phyloP scores from a whole-genome alignment of 1,140 invertebrate genomes.

The Tyrophagus putrescentiae region DNA sequence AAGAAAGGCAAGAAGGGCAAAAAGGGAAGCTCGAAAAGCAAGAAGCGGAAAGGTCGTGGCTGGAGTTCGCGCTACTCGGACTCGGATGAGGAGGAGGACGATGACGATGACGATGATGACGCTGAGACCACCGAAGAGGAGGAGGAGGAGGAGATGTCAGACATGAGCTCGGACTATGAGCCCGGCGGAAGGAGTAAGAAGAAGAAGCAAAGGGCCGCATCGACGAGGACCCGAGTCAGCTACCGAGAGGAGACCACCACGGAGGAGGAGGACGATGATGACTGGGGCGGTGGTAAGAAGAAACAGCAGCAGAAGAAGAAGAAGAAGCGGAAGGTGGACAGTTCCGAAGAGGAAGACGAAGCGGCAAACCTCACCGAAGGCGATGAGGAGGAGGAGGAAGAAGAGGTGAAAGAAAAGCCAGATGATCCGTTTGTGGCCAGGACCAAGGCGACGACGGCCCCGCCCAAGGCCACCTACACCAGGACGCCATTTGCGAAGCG shows the following conservation, averaged over 20 bases:
- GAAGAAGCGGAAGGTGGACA: conserved; percentile 28
- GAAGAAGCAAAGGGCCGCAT: conserved; percentile 2
- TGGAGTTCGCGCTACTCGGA: no score
- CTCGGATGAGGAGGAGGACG: conserved; percentile 17
- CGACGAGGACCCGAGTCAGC: conserved; percentile 26
- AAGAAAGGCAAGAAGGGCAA: conserved; percentile 17
- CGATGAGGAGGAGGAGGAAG: conserved; percentile 32
- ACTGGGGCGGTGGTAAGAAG: conserved; percentile 22
- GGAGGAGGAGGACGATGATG: conserved; percentile 37
- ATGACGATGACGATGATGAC: conserved; percentile 21
- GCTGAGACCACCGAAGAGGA: conserved; percentile 14
- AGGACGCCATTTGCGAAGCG: background rate
- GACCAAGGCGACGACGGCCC: conserved; percentile 26
- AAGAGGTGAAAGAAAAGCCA: conserved; percentile 31
- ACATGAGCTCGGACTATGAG: conserved; percentile 17
- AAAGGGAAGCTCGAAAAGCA: background rate
- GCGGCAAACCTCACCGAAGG: conserved; percentile 36
- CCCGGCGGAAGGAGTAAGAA: conserved; percentile 2
- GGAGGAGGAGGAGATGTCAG: conserved; percentile 5
- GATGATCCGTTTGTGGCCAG: no score
- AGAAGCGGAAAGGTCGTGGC: background rate
- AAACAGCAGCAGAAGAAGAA: conserved; percentile 35
- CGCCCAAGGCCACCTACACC: background rate
- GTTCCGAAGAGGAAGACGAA: conserved; percentile 37
- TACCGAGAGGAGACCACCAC: conserved; percentile 31